Evolutionary conservation across 2,888 invertebrate genomes (phyloP).

Genomic region (Nomada hirtipes): DNA sequence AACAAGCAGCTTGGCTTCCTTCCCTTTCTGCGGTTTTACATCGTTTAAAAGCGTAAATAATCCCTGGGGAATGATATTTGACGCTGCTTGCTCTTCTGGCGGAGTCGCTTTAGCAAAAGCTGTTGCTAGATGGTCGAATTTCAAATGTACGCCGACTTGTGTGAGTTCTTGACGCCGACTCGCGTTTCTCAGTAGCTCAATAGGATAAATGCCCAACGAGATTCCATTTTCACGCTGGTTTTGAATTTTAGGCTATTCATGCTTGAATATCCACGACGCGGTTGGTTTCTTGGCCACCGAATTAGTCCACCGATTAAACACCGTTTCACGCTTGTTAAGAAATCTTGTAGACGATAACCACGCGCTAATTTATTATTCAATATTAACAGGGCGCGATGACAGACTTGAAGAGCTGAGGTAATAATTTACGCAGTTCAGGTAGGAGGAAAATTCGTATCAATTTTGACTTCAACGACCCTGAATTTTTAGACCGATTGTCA

Average conservation of each 20-base stretch:
- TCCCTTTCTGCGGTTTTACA: conserved; percentile 57
- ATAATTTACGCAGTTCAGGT: too few relatives aligned
- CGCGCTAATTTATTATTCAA: too few relatives aligned
- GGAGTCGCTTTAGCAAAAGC: conserved; percentile 67
- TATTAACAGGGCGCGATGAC: too few relatives aligned
- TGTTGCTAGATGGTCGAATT: conserved; percentile 64
- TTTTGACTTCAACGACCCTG: too few relatives aligned
- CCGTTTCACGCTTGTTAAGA: too few relatives aligned
- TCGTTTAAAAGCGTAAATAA: conserved; percentile 71
- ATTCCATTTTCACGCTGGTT: conserved; percentile 23
- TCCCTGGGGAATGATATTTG: conserved; percentile 73
- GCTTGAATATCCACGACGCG: background rate
- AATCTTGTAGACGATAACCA: too few relatives aligned
- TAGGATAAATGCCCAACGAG: conserved; percentile 30
- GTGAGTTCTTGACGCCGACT: conserved; percentile 42
- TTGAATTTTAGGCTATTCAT: too few relatives aligned
- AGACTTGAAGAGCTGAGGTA: too few relatives aligned
- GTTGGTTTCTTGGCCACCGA: background rate
- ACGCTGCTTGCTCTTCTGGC: conserved; percentile 66
- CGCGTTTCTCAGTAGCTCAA: conserved; percentile 29
- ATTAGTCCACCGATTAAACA: background rate
- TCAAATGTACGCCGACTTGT: conserved; percentile 72
- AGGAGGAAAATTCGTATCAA: too few relatives aligned
- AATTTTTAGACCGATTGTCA: too few relatives aligned
- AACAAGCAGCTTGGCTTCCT: conserved; percentile 46